Percentiles rank a stretch among this genome's conserved stretches.
Evolutionary conservation across 2,888 invertebrate genomes (phyloP).

Genomic region (Drosophila engyochracea): DNA sequence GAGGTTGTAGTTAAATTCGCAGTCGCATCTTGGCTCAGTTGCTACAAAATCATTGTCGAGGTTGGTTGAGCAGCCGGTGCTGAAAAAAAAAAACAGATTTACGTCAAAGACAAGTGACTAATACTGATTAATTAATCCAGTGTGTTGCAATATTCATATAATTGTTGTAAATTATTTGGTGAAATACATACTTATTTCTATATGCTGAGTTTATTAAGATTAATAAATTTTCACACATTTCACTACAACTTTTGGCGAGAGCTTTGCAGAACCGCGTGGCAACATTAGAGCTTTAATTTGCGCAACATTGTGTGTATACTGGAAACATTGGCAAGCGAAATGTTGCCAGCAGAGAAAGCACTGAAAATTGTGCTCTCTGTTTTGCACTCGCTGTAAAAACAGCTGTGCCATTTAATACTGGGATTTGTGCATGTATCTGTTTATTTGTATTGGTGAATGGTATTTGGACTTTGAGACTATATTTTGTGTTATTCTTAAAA

Average conservation of each 20-base stretch:
- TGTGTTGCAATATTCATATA: constrained; percentile 19
- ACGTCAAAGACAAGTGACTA: constrained; percentile 13
- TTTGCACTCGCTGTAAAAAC: constrained; percentile 23
- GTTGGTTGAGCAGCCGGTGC: constrained; percentile 50
- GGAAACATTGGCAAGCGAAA: constrained; percentile 12
- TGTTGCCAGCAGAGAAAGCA: constrained; percentile 27
- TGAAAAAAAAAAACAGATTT: neutral
- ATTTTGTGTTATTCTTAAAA: neutral
- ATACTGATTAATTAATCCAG: neutral
- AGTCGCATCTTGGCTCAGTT: constrained; percentile 59
- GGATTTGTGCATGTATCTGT: neutral
- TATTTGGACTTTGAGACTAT: neutral
- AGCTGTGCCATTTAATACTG: constrained; percentile 44
- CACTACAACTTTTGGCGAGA: neutral
- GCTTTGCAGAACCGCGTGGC: neutral
- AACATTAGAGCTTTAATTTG: neutral
- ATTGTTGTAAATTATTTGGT: neutral
- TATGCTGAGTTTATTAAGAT: neutral
- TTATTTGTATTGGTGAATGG: neutral
- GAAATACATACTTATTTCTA: neutral
- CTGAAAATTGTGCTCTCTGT: neutral
- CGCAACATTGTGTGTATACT: constrained; percentile 37
- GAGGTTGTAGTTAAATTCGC: constrained; percentile 18
- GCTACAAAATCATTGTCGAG: constrained; percentile 54
- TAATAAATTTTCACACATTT: neutral